Evolutionary conservation across 2,888 invertebrate species (phyloP).

Genomic region (Neoaliturus tenellus): DNA sequence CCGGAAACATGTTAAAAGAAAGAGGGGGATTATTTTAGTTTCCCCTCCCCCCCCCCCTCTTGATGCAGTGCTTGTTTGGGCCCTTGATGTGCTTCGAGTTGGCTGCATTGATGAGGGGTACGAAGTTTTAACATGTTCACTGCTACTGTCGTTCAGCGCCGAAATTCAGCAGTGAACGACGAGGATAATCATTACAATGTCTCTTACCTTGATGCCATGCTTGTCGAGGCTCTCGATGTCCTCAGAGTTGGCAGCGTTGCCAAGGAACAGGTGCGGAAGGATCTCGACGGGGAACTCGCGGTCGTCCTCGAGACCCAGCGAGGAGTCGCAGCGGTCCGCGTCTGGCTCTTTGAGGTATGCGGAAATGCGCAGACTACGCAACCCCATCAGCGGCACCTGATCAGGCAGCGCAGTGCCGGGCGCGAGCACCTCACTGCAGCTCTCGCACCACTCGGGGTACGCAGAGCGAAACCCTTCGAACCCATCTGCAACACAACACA

Average conservation of each 20-base stretch:
- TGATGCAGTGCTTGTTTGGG: too few relatives aligned
- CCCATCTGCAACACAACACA: constrained; percentile 81
- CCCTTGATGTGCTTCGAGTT: too few relatives aligned
- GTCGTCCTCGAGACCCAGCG: constrained; percentile 77
- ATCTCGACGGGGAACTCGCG: constrained; percentile 97
- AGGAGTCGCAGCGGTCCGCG: constrained; percentile 72
- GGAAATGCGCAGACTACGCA: constrained; percentile 64
- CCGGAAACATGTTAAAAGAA: too few relatives aligned
- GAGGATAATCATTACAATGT: too few relatives aligned
- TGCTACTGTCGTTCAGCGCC: too few relatives aligned
- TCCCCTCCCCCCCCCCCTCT: too few relatives aligned
- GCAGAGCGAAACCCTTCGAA: constrained; percentile 88
- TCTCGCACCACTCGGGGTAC: constrained; percentile 95
- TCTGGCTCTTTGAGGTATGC: constrained; percentile 47
- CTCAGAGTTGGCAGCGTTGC: constrained; percentile 95
- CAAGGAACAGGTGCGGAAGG: constrained; percentile 94
- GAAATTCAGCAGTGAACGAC: too few relatives aligned
- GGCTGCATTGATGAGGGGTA: too few relatives aligned
- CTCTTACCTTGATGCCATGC: constrained; percentile 87
- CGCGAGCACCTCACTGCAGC: constrained; percentile 78
- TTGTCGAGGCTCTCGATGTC: constrained; percentile 92
- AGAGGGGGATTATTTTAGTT: too few relatives aligned
- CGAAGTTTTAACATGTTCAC: too few relatives aligned
- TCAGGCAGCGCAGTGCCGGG: constrained; percentile 72
- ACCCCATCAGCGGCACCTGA: constrained; percentile 78